These are phyloP conservation scores for Chirona hameri DNA, from an alignment of 2,888 invertebrate species.

Conservation along the genomic window DNA sequence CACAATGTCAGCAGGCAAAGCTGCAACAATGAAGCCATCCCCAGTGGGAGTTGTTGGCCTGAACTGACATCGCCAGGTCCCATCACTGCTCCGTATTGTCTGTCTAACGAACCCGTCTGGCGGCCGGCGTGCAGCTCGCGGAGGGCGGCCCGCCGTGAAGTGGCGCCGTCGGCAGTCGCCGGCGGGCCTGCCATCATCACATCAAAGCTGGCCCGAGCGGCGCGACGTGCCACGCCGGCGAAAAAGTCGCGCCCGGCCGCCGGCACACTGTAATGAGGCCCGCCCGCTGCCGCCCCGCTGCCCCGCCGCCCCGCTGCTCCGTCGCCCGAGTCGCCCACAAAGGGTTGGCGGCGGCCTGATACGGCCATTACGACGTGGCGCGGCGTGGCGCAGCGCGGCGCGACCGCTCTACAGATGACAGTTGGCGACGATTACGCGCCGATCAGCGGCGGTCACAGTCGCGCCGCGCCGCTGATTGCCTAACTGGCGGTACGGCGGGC, in stretches of 20 bases:
- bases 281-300: neutral
- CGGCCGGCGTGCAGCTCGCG: neutral
- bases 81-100: too few relatives aligned
- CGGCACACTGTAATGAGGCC: neutral
- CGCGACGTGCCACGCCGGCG: neutral
- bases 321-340: neutral
- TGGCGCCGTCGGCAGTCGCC: neutral
- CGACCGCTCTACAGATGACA: conserved; percentile 8
- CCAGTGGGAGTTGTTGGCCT: too few relatives aligned
- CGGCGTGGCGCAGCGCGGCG: neutral
- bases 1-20: too few relatives aligned
- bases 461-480: conserved; percentile 1
- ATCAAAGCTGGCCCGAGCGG: neutral
- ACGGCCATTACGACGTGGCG: conserved; percentile 10
- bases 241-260: conserved; percentile 22
- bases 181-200: neutral
- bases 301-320: neutral
- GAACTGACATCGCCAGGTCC: too few relatives aligned
- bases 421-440: conserved; percentile 22
- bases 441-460: neutral
- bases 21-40: too few relatives aligned
- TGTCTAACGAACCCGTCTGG: neutral
- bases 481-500: neutral
- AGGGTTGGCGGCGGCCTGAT: conserved; percentile 10
- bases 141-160: conserved; percentile 8